Base-by-base conservation (phyloP, 1,140 invertebrate genomes). In the Uloborus diversus region DNA sequence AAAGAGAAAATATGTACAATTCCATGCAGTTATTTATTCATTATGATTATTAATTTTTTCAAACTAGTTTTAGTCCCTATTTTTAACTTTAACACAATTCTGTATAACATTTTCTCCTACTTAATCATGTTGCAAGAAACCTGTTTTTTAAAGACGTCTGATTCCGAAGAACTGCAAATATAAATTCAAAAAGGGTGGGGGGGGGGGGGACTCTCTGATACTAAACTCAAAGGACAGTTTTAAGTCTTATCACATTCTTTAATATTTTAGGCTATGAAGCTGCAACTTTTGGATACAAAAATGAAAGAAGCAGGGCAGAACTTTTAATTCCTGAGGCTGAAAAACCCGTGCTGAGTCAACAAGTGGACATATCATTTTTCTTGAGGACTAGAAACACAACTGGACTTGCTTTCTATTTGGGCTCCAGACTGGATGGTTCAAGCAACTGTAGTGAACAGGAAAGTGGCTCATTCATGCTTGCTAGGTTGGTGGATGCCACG, bases 371-470 rank as follows among this genome's bases (percentile, higher is more conserved):
- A 49, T 96, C 94, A 2, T 95, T 98, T 92, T 96, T 98, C 85
- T 91, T 97, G 56, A 89, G 94, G 33, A 98, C 96, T 0, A 88
- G 95, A 51, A 91, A 96, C 85, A 88, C 90, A 3, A 89, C 90
- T 3, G 95, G 96, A 1, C 91, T 94, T 81, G 93, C 98, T 59
- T 95, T 97, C 85, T 96, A 96, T 86, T 86, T 98, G 28, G 96
- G 96, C 17, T 82, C 84, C 5, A 66, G 42, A 4, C 62, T 82
- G n/a, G 73, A 56, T 32, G 33, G 14, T 14, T 11, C 30, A 7
- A 51, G 78, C 47, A 83, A 56, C 69, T 79, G 53, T n/a, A 56
- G 20, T 17, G 30, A 25, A 28, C 75, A 37, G 7, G 33, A 27
- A 17, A 78, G 66, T 49, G 80, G 71, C n/a, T 84, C 84, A 14